A percentile compares a stretch with the other conserved stretches of the same genome.
Conservation (phyloP, 1,140 invertebrate genomes). For the Bombus haemorrhoidalis region DNA sequence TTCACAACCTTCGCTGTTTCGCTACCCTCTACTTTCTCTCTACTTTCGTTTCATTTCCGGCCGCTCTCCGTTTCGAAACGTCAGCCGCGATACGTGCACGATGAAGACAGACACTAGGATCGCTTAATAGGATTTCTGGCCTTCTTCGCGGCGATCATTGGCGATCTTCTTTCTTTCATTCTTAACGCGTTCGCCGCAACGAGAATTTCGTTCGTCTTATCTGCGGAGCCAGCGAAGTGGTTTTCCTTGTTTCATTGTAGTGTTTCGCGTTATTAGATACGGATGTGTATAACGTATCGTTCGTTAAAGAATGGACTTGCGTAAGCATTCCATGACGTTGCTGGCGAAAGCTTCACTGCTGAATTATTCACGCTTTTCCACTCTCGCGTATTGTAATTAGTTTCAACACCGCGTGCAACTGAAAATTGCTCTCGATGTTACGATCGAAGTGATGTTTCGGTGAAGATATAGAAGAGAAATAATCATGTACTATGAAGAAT, state of each 20-base stretch:
- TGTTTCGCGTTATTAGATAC: background rate
- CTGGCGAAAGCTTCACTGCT: background rate
- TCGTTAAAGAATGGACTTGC: background rate
- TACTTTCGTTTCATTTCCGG: conserved; percentile 52
- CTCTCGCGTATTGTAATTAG: background rate
- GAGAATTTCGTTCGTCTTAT: background rate
- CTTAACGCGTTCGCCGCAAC: conserved; percentile 2
- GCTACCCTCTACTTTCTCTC: background rate
- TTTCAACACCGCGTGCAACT: background rate
- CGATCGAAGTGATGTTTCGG: no score
- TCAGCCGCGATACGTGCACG: conserved; percentile 55
- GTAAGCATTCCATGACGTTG: background rate
- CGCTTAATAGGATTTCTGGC: conserved; percentile 63
- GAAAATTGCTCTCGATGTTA: background rate
- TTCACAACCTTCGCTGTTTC: background rate
- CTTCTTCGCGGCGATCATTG: background rate
- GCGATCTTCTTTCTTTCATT: conserved; percentile 17
- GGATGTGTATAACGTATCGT: background rate
- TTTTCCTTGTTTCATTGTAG: background rate
- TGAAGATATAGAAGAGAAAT: no score
- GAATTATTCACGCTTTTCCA: background rate
- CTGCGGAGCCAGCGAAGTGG: background rate
- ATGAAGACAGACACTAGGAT: conserved; percentile 51
- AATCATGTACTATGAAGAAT: no score
- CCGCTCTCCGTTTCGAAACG: conserved; percentile 46